Percentiles rank a stretch among this genome's conserved stretches.
Conservation (phyloP, 2,888 invertebrate genomes). For the Drosophila tripunctata region DNA sequence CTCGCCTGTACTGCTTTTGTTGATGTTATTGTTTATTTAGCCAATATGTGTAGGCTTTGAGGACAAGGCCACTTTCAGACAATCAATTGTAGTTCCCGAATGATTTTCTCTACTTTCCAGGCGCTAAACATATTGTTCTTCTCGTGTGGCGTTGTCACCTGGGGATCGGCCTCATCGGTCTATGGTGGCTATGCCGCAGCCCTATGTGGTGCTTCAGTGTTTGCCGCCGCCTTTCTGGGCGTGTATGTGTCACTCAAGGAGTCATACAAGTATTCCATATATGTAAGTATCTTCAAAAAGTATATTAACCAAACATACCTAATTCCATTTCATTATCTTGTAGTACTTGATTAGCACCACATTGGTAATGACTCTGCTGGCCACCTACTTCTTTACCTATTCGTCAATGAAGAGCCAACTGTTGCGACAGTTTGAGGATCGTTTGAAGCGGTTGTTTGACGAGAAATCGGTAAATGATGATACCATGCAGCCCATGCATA, state of each 20-base stretch:
- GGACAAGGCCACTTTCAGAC: neutral
- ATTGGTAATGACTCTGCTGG: constrained; percentile 57
- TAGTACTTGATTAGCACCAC: constrained; percentile 58
- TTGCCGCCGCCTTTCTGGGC: constrained; percentile 70
- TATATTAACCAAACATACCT: neutral
- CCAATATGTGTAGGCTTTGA: neutral
- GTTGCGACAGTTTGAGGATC: constrained; percentile 62
- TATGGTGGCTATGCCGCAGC: constrained; percentile 74
- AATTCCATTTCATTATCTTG: neutral
- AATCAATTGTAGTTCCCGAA: neutral
- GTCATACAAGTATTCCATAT: constrained; percentile 71
- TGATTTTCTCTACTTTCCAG: constrained; percentile 36
- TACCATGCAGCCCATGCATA: constrained; percentile 76
- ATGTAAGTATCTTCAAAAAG: constrained; percentile 41
- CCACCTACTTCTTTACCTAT: constrained; percentile 69
- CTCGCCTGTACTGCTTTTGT: too few relatives aligned
- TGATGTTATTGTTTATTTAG: too few relatives aligned
- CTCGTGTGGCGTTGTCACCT: constrained; percentile 76
- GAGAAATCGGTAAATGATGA: constrained; percentile 55
- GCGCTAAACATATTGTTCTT: constrained; percentile 68
- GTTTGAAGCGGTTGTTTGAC: constrained; percentile 65
- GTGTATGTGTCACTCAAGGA: constrained; percentile 77
- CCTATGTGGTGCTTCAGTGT: constrained; percentile 58
- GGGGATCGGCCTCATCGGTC: constrained; percentile 73
- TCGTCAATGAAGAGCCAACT: constrained; percentile 61